Base-by-base conservation (phyloP, 2,888 invertebrate genomes). In the Mythimna loreyi region DNA sequence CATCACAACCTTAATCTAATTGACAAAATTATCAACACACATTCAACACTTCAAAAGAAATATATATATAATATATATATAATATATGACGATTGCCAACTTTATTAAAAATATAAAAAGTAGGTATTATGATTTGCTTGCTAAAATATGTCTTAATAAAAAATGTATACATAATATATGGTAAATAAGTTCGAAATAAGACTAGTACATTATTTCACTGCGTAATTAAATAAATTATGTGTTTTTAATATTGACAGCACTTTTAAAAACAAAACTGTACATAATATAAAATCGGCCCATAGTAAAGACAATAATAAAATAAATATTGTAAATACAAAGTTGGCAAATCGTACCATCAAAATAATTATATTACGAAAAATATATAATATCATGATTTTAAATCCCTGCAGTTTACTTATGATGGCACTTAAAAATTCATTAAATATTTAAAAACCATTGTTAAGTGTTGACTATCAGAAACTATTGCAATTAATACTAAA, bases 381-480 rank as follows among this genome's bases (percentile, higher is more conserved):
- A 67, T 30, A 67, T 59, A 64, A 64, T 77, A 78, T 71, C 64
- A 52, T 78, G 72, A 66, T 80, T 77, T 76, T 63, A 63, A 80
- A 60, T 28, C 36, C 57, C 49, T 77, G 78, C 23, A 52, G 33
- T 80, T 75, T 64, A 69, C 13, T 65, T 55, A 78, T 21, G 49
- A 78, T 78, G 77, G 77, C 77, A 78, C 77, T 81, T 60, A 30
- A 53, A 64, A 69, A 62, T 55, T 75, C 55, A 61, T 33, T 61
- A 65, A 69, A 55, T 5, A 16, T 52, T 40, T 57, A 43, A 36
- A 23, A 40, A 30, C 74, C 55, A 33, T 11, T 25, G 30, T 36
- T 28, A n/a, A n/a, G n/a, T n/a, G n/a, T n/a, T n/a, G 25, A 43
- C 21, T 43, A 59, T 9, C 58, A 6, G 30, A 53, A 62, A 61